A percentile compares a stretch with the other conserved stretches of the same genome.
These are phyloP conservation scores for Odontocerum albicorne DNA, from an alignment of 2,888 invertebrate genomes.

Conservation along the genomic window DNA sequence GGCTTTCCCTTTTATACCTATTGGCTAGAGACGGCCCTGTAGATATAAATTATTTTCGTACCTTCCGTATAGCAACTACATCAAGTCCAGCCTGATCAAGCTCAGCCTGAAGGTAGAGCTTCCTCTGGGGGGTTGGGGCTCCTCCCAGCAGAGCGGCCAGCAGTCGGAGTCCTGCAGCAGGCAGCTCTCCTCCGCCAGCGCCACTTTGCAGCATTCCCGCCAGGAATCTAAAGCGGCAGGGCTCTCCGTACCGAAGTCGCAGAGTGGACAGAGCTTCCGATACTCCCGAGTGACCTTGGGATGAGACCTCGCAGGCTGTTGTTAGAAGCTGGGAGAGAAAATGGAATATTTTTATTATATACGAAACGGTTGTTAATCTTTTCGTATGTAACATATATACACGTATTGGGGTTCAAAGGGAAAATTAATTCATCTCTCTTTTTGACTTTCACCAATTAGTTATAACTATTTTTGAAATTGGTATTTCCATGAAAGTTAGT, in stretches of 20 bases:
- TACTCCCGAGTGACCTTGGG: conserved; percentile 79
- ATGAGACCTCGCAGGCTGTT: conserved; percentile 74
- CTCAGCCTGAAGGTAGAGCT: conserved; percentile 84
- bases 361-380: no score
- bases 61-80: conserved; percentile 61
- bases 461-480: no score
- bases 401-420: no score
- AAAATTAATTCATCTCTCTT: no score
- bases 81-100: conserved; percentile 82
- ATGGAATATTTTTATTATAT: not conserved
- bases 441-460: no score
- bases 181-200: conserved; percentile 63
- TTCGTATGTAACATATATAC: no score
- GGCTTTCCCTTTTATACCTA: not conserved
- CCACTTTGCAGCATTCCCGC: conserved; percentile 84
- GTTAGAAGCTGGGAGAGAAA: conserved; percentile 69
- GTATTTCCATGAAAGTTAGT: no score
- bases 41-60: no score
- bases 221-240: conserved; percentile 87
- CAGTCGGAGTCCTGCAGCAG: conserved; percentile 80
- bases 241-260: conserved; percentile 85
- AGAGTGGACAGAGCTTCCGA: conserved; percentile 90
- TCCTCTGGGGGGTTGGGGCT: conserved; percentile 72
- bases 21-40: no score
- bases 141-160: conserved; percentile 81